Conservation (phyloP, 2,888 invertebrate genomes). For the Tiliacea citrago region DNA sequence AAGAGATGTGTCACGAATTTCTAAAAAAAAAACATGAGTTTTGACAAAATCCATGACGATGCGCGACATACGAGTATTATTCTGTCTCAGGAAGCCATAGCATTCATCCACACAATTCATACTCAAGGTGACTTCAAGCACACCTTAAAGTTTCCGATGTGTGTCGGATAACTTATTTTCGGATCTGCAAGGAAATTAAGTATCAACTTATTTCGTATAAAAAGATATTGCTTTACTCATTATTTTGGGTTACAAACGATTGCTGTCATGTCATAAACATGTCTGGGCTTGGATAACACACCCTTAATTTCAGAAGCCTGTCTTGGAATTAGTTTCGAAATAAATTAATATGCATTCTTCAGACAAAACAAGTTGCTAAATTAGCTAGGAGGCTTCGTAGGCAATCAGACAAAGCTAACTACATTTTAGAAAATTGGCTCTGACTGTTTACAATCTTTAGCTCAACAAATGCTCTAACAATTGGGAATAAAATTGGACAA, state of each 20-base stretch:
- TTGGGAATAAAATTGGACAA: conserved; percentile 10
- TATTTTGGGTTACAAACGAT: not conserved
- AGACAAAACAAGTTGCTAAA: not conserved
- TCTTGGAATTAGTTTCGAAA: not conserved
- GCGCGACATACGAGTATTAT: not conserved
- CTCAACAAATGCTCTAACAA: not conserved
- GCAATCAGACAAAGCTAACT: conserved; percentile 4
- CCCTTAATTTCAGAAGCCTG: not conserved
- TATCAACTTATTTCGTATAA: conserved; percentile 10
- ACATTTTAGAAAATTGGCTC: not conserved
- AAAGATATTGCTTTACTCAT: not conserved
- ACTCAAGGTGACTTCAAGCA: not conserved
- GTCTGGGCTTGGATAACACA: not conserved
- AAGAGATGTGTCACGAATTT: conserved; percentile 31
- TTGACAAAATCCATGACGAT: not conserved
- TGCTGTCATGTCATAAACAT: not conserved
- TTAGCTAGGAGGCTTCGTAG: not conserved
- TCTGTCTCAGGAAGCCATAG: not conserved
- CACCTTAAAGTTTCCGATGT: conserved; percentile 8
- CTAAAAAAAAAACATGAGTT: not conserved
- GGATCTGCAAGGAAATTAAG: conserved; percentile 24
- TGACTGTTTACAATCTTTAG: not conserved
- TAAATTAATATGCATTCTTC: not conserved
- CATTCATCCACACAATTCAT: not conserved
- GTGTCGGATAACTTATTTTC: conserved; percentile 6